Base-by-base conservation (phyloP, 2,113 vertebrate genomes). In the Stegostoma tigrinum region DNA sequence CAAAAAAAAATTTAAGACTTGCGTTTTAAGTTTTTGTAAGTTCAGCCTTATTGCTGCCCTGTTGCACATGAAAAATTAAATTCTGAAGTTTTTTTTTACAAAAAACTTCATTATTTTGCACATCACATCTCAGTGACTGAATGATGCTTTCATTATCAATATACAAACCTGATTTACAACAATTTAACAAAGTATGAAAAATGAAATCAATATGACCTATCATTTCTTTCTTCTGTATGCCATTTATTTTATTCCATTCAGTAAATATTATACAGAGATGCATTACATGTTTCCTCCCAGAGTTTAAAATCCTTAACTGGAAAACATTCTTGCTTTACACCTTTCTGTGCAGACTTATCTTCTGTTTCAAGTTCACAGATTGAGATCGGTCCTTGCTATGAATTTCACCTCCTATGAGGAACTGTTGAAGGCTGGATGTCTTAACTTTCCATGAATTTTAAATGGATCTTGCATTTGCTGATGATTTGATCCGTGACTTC, bases 131-230 rank as follows among this genome's bases (percentile, higher is more conserved):
- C 21, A 38, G 30, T 64, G 52, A 3, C 52, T 30, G 83, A 23
- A 34, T 34, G 14, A n/a, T 66, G 61, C 89, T 8, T 19, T 91
- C 34, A 34, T 3, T 66, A 87, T 90, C 70, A 72, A 72, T 2
- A 14, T 34, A 75, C 72, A 75, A 75, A 30, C 2, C 24, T 1
- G 24, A 72, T 27, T 24, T 61, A 97, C 97, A 96, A 97, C 97
- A 97, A 97, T 97, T 97, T 97, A 96, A 97, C 96, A 61, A 96
- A 78, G 42, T n/a, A 91, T 61, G 45, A 38, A 85, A 17, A 38
- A 80, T 15, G 75, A 78, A 38, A 83, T 61, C 55, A 19, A 42
- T 7, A 42, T 83, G 38, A 1, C 8, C 80, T 5, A 42, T 45
- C n/a, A 83, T 38, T 45, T 42, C 15, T 83, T 83, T 83, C 80